Conservation (phyloP, 2,888 invertebrate genomes). For the Scaptomyza tumidula region DNA sequence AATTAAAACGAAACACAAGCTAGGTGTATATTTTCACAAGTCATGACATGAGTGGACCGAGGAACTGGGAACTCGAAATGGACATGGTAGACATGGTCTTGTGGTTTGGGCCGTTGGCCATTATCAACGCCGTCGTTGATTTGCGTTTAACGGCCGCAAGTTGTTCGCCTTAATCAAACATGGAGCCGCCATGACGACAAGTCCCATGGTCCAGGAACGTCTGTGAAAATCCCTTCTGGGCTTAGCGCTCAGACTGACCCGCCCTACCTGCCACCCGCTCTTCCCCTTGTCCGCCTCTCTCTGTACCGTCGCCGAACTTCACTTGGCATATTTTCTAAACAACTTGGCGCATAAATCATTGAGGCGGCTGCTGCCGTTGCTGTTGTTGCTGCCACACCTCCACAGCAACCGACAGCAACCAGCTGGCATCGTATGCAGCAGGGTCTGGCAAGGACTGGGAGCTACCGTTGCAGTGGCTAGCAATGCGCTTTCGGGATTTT, state of each 20-base stretch:
- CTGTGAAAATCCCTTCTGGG: slow-evolving; percentile 68
- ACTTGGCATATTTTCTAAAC: slow-evolving; percentile 78
- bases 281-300: neutral
- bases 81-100: neutral
- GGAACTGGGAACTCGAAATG: slow-evolving; percentile 21
- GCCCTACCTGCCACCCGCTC: neutral
- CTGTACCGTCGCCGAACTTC: slow-evolving; percentile 12
- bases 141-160: slow-evolving; percentile 67
- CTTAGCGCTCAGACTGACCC: slow-evolving; percentile 40
- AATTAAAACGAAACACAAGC: slow-evolving; percentile 32
- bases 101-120: slow-evolving; percentile 54
- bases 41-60: slow-evolving; percentile 65
- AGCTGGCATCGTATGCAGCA: slow-evolving; percentile 44
- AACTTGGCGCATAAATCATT: slow-evolving; percentile 76
- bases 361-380: slow-evolving; percentile 48
- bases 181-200: slow-evolving; percentile 62
- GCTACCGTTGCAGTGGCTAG: slow-evolving; percentile 13
- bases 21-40: slow-evolving; percentile 78
- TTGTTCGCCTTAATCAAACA: slow-evolving; percentile 74
- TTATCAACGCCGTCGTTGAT: slow-evolving; percentile 76
- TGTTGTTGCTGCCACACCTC: slow-evolving; percentile 54
- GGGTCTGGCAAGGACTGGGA: slow-evolving; percentile 22
- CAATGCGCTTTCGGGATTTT: slow-evolving; percentile 46
- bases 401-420: slow-evolving; percentile 63
- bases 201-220: slow-evolving; percentile 43